These are phyloP conservation scores for Xylocampa areola DNA, from an alignment of 2,888 invertebrate genomes.

Conservation along the genomic window DNA sequence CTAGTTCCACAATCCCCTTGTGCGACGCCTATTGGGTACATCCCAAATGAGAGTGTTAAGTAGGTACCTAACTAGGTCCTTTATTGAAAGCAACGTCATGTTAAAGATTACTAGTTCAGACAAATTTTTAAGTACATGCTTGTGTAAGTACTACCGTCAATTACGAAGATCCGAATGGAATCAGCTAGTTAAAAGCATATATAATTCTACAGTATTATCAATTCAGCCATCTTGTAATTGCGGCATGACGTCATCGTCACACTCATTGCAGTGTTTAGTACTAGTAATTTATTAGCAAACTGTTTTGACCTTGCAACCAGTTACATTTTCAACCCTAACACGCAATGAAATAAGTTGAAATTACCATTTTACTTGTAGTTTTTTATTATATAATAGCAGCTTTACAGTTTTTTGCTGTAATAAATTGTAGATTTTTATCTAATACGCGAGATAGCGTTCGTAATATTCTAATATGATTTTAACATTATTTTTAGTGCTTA, in stretches of 20 bases:
- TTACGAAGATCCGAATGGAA: slow-evolving; percentile 17
- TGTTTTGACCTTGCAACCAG: slow-evolving; percentile 46
- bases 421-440: not conserved
- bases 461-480: too few relatives aligned
- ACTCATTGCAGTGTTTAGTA: slow-evolving; percentile 30
- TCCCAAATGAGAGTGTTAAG: too few relatives aligned
- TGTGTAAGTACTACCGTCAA: slow-evolving; percentile 5
- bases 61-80: too few relatives aligned
- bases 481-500: too few relatives aligned
- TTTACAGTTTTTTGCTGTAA: slow-evolving; percentile 13
- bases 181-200: slow-evolving; percentile 8
- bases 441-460: not conserved
- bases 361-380: slow-evolving; percentile 7
- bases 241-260: slow-evolving; percentile 34
- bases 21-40: too few relatives aligned
- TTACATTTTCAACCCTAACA: slow-evolving; percentile 43
- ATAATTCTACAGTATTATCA: slow-evolving; percentile 12
- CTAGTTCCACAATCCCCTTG: too few relatives aligned
- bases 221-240: slow-evolving; percentile 22
- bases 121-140: not conserved
- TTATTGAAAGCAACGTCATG: too few relatives aligned
- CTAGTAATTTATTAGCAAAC: slow-evolving; percentile 52
- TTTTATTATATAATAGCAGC: slow-evolving; percentile 3
- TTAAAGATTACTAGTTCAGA: too few relatives aligned
- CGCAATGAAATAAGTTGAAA: slow-evolving; percentile 34